Conservation (phyloP, 1,140 invertebrate species). For the Pachyrhynchus sulphureomaculatus region DNA sequence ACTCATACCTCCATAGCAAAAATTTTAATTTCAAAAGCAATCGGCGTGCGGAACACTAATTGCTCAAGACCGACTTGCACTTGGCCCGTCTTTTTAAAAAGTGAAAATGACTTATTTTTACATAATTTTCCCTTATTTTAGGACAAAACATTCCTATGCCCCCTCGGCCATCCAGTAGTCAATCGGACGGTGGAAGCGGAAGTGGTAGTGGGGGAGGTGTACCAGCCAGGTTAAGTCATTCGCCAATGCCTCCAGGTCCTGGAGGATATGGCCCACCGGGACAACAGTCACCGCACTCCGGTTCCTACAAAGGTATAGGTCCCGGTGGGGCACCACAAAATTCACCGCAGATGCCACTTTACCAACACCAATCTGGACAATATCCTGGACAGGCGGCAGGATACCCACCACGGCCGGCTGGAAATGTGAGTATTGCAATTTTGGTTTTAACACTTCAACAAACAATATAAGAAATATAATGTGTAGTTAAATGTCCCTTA, state of each 20-base stretch:
- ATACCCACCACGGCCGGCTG: slow-evolving; percentile 60
- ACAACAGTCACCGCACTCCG: slow-evolving; percentile 55
- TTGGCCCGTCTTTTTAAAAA: no score
- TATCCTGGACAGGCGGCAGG: slow-evolving; percentile 55
- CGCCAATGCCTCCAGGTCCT: slow-evolving; percentile 70
- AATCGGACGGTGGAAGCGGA: slow-evolving; percentile 76
- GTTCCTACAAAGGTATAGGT: slow-evolving; percentile 61
- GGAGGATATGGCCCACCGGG: slow-evolving; percentile 66
- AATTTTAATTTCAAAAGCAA: no score
- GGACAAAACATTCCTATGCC: slow-evolving; percentile 91
- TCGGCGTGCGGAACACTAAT: no score
- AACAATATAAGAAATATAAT: no score
- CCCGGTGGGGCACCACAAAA: slow-evolving; percentile 45
- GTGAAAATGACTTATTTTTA: no score
- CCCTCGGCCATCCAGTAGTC: slow-evolving; percentile 85
- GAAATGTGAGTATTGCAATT: slow-evolving; percentile 47
- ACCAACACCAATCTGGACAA: slow-evolving; percentile 55
- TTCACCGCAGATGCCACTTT: slow-evolving; percentile 55
- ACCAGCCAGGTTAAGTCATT: slow-evolving; percentile 65
- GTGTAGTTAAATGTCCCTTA: no score
- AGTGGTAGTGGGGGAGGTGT: slow-evolving; percentile 58
- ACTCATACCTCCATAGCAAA: no score
- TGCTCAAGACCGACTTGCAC: no score
- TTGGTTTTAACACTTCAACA: background rate
- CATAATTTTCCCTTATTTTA: slow-evolving; percentile 54